phyloP scores from a whole-genome alignment of 2,797 vertebrate species.

The Adelosebastes latens region DNA sequence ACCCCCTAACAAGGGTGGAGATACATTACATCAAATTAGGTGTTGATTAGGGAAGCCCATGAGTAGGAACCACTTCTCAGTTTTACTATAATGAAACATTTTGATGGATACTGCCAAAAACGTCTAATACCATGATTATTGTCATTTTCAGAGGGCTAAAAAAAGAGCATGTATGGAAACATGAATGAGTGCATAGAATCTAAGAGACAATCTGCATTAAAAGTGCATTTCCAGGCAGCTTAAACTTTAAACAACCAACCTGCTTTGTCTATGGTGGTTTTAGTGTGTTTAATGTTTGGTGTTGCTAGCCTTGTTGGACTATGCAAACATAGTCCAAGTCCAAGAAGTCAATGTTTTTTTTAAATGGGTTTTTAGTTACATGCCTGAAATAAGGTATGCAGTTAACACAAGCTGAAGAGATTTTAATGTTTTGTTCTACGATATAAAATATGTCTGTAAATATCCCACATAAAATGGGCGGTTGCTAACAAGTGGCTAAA shows the following conservation, averaged over 20 bases:
- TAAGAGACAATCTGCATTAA: background rate
- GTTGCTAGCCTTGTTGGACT: background rate
- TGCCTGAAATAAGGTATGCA: too few species aligned
- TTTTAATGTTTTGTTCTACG: too few species aligned
- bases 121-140: background rate
- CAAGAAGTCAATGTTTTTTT: too few species aligned
- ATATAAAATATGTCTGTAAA: too few species aligned
- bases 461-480: too few species aligned
- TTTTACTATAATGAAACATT: background rate
- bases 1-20: slow-evolving; percentile 47
- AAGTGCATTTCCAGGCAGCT: background rate
- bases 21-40: slow-evolving; percentile 55
- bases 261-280: background rate
- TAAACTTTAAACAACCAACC: background rate
- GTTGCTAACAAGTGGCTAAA: too few species aligned
- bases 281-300: background rate
- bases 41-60: slow-evolving; percentile 43
- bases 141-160: background rate
- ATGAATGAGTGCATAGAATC: background rate
- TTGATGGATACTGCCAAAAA: background rate
- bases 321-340: too few species aligned
- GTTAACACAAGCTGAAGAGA: too few species aligned
- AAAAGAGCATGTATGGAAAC: too few species aligned
- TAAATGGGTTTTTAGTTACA: too few species aligned
- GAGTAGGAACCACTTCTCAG: slow-evolving; percentile 3